Conservation (phyloP, 2,888 invertebrate species). For the Ptilodon capucinus region DNA sequence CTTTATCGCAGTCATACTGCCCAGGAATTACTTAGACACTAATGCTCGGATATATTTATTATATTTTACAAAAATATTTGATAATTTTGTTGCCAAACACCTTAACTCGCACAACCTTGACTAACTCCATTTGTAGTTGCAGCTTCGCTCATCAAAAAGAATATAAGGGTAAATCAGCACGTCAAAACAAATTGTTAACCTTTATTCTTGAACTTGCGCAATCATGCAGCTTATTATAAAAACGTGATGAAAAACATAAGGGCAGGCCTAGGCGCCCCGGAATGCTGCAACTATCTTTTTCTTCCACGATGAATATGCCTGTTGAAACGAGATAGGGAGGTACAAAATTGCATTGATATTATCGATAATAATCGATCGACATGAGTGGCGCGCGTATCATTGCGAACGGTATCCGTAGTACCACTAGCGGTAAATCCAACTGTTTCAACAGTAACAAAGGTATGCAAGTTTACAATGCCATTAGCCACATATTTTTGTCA, state of each 20-base stretch:
- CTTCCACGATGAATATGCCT: constrained; percentile 21
- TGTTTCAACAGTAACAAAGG: constrained; percentile 53
- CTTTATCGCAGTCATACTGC: constrained; percentile 13
- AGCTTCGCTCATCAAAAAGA: neutral
- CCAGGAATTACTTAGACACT: constrained; percentile 13
- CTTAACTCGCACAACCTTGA: neutral
- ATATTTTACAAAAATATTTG: constrained; percentile 11
- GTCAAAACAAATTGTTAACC: neutral
- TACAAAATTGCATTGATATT: constrained; percentile 54
- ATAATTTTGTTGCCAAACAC: neutral
- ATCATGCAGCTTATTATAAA: constrained; percentile 13
- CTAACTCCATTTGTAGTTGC: neutral
- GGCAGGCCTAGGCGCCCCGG: constrained; percentile 3
- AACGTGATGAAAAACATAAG: constrained; percentile 23
- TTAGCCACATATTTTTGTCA: constrained; percentile 31
- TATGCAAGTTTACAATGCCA: constrained; percentile 32
- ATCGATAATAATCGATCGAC: constrained; percentile 58
- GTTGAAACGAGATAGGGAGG: constrained; percentile 39
- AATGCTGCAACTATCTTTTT: constrained; percentile 3
- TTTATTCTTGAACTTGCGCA: constrained; percentile 20
- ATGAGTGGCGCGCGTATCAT: constrained; percentile 50
- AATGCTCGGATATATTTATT: constrained; percentile 3
- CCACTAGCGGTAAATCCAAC: constrained; percentile 64
- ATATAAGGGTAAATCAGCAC: neutral
- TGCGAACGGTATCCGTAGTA: constrained; percentile 66